Base-by-base conservation (phyloP, 53 echinoderm and acorn worm genomes). In the Antedon mediterranea region DNA sequence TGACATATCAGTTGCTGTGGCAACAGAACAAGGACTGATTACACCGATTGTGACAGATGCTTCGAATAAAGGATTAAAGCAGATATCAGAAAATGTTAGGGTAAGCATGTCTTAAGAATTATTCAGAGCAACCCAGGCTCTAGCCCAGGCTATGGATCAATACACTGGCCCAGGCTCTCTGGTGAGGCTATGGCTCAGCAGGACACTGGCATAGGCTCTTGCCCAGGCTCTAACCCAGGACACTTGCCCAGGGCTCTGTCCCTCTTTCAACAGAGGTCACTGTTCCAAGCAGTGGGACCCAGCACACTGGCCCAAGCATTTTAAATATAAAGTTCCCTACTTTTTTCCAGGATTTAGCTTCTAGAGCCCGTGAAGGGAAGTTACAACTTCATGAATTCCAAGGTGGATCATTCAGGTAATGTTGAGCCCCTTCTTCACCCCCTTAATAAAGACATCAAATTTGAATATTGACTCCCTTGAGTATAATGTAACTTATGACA, bases 1-100 rank as follows among this genome's bases (percentile, higher is more conserved):
- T 34, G 95, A 95, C 75, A 87, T 95, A 77, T 95, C 95, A 41
- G 95, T 95, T 75, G 95, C 95, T 72, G 95, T 95, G 73, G 91
- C 95, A 89, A 95, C 95, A 41, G 91, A 91, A 28, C 89, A 81
- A 23, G 95, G 95, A 72, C 89, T 95, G 3, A 95, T 95, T 83
- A 95, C 95, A 14, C 95, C 95, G n/a, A 95, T 95, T 31, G 91
- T 95, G 23, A 87, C 83, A 44, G 81, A 86, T 44, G 95, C 91
- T 0, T 73, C 82, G 28, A 71, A 78, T 18, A 86, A 87, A 75
- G 95, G 95, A 14, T 73, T 95, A 71, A 76, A 85, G 11, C 83
- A 90, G 43, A 91, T 91, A 57, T 89, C 91, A 32, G 84, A 78
- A 26, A 85, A 77, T 42, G 89, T 95, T 13, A 95, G 85, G 89